Evolutionary conservation across 1,140 invertebrate species (phyloP).

Genomic region (Pogonus chalceus): DNA sequence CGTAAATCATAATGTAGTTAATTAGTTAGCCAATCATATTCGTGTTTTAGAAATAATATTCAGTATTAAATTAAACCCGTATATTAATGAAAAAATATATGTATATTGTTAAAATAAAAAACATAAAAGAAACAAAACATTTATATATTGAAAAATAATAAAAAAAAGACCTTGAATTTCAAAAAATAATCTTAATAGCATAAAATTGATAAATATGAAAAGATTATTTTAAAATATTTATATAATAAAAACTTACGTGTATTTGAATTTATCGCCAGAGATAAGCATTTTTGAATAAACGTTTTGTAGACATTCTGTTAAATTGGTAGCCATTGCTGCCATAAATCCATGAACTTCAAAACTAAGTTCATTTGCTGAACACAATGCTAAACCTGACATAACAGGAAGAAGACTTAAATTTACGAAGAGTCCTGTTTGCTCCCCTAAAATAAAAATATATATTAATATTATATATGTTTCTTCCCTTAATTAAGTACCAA

Average conservation of each 20-base stretch:
- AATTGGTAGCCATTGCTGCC: conserved; percentile 69
- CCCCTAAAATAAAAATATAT: conserved; percentile 41
- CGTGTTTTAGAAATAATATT: too few species aligned
- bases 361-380: conserved; percentile 72
- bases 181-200: too few species aligned
- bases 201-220: too few species aligned
- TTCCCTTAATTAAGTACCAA: too few species aligned
- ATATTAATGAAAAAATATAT: conserved; percentile 17
- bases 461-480: conserved; percentile 10
- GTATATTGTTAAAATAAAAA: conserved; percentile 15
- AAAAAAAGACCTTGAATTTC: too few species aligned
- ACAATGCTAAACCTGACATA: conserved; percentile 76
- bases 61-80: too few species aligned
- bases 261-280: conserved; percentile 67
- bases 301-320: conserved; percentile 80
- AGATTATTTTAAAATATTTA: too few species aligned
- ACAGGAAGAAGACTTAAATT: conserved; percentile 72
- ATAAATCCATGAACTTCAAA: conserved; percentile 69
- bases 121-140: conserved; percentile 6
- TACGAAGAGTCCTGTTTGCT: conserved; percentile 64
- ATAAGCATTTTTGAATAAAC: conserved; percentile 78
- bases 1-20: too few species aligned
- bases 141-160: too few species aligned
- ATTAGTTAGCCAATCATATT: too few species aligned
- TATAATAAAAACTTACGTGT: conserved; percentile 65